A percentile compares a stretch with the other conserved stretches of the same genome.
Conservation (phyloP, 2,113 vertebrate genomes). For the Capricornis sumatraensis region DNA sequence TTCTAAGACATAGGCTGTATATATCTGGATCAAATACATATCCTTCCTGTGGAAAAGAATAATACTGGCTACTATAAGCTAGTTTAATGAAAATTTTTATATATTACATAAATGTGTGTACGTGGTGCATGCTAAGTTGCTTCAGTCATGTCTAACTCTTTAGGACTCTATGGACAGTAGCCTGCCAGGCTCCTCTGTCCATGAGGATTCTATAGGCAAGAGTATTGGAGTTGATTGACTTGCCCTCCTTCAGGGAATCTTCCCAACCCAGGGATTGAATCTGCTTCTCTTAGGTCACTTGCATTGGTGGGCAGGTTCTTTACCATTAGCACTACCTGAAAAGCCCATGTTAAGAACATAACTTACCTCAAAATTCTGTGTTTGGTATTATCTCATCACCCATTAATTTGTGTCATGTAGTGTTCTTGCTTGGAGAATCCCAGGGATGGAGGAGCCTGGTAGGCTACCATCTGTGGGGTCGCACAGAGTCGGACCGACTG, state of each 20-base stretch:
- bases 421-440: too few species aligned
- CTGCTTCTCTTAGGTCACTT: neutral
- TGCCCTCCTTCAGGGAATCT: neutral
- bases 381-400: neutral
- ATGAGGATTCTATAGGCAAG: neutral
- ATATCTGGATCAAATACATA: neutral
- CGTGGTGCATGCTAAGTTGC: neutral
- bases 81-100: neutral
- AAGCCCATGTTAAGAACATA: neutral
- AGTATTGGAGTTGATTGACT: neutral
- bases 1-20: neutral
- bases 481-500: too few species aligned
- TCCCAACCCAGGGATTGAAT: neutral
- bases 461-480: too few species aligned
- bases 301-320: neutral
- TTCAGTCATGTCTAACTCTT: neutral
- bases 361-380: neutral
- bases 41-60: neutral
- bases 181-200: neutral
- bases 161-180: neutral
- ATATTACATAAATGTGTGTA: neutral
- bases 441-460: too few species aligned
- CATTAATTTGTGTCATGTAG: neutral
- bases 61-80: neutral
- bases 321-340: neutral